Evolutionary conservation across 2,797 vertebrate genomes (phyloP).

Genomic region (Myiotriccus ornatus): DNA sequence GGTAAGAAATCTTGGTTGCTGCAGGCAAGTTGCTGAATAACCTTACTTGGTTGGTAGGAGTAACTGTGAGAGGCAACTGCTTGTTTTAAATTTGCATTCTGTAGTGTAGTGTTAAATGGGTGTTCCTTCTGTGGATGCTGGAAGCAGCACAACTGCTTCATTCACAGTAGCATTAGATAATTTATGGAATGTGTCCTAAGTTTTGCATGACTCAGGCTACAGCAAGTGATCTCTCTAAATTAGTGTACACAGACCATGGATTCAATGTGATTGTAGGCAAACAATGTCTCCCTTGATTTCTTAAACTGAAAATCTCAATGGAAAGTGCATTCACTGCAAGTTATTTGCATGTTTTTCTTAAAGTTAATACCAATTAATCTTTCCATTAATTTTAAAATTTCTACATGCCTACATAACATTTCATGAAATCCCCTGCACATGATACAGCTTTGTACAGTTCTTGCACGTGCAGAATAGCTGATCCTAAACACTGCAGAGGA

Average conservation of each 20-base stretch:
- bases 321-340: background rate
- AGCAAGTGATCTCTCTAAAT: background rate
- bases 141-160: constrained; percentile 1
- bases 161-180: constrained; percentile 17
- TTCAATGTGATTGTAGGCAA: background rate
- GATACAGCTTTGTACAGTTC: background rate
- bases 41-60: background rate
- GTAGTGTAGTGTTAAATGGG: background rate
- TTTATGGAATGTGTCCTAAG: background rate
- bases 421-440: background rate
- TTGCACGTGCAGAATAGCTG: background rate
- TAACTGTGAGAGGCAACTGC: background rate
- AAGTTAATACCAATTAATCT: background rate
- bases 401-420: background rate
- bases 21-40: background rate
- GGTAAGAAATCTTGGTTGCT: background rate
- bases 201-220: background rate
- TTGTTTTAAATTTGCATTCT: background rate
- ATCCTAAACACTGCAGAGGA: background rate
- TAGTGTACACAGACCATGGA: background rate
- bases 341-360: background rate
- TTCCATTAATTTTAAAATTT: background rate
- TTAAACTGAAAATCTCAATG: background rate
- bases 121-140: background rate
- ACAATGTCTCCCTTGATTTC: background rate